Evolutionary conservation across 2,797 vertebrate genomes (phyloP).

Genomic region (Anabacerthia variegaticeps): DNA sequence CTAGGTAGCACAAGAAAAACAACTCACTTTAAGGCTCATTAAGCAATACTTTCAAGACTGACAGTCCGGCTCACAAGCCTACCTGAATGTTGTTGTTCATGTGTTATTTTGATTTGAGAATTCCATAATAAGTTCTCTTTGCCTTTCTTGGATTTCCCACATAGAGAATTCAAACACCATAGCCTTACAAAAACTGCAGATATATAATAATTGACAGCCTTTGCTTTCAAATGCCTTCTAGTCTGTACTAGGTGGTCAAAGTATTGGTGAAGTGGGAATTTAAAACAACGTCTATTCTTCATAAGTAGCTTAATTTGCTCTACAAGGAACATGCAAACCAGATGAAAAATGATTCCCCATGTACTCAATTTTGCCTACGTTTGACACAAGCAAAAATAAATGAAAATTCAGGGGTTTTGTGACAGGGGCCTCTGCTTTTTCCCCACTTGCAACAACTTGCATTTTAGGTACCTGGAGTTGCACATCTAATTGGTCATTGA

Average conservation of each 20-base stretch:
- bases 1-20: background rate
- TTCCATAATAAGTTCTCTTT: background rate
- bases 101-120: background rate
- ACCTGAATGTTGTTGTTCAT: background rate
- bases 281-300: background rate
- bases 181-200: background rate
- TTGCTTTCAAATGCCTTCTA: background rate
- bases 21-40: background rate
- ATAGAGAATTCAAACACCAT: background rate
- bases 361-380: background rate
- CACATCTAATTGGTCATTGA: background rate
- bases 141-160: background rate
- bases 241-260: background rate
- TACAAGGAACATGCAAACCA: background rate
- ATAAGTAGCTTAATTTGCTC: background rate
- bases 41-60: background rate
- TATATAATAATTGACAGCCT: background rate
- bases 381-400: background rate
- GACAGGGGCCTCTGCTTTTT: background rate
- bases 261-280: background rate
- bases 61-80: background rate
- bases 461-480: background rate
- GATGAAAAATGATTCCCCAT: background rate
- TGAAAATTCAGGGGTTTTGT: background rate
- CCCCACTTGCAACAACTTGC: background rate